These are phyloP conservation scores for Astreopora myriophthalma DNA, from an alignment of 64 coral and sea anemone genomes.

Conservation along the genomic window DNA sequence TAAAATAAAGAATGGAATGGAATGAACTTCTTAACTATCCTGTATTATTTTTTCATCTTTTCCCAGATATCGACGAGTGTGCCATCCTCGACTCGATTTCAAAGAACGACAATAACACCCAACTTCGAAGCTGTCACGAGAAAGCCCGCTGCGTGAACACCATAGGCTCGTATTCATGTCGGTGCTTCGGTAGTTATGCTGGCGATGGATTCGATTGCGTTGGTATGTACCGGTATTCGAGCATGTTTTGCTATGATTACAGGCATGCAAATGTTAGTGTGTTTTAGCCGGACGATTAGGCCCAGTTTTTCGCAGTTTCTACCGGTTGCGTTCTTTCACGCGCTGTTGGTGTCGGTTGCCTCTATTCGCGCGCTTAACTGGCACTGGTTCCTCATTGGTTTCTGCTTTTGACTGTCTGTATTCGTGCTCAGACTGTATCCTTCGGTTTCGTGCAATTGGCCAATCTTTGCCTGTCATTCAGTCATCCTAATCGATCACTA, in stretches of 20 bases:
- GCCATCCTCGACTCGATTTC: background rate
- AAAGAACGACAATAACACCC: conserved; percentile 22
- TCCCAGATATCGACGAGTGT: conserved; percentile 57
- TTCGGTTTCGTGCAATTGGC: too few species aligned
- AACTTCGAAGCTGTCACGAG: conserved; percentile 45
- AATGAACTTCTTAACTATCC: too few species aligned
- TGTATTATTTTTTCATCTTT: background rate
- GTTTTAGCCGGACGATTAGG: background rate
- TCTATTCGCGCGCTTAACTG: too few species aligned
- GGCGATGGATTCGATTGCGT: conserved; percentile 32
- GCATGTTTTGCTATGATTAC: background rate
- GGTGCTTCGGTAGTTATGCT: conserved; percentile 29
- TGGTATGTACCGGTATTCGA: background rate
- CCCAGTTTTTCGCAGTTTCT: background rate
- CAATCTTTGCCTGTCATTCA: too few species aligned
- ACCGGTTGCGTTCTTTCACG: background rate
- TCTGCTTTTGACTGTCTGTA: too few species aligned
- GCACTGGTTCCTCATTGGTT: too few species aligned
- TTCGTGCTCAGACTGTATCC: too few species aligned
- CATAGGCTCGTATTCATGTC: conserved; percentile 42
- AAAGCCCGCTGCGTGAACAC: conserved; percentile 63
- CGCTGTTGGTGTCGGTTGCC: background rate
- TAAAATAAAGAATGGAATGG: too few species aligned
- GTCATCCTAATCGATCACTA: too few species aligned
- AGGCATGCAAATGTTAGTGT: background rate